A percentile compares a stretch with the other conserved stretches of the same genome.
These are phyloP conservation scores for Myrmecophaga tridactyla DNA, from an alignment of 2,113 vertebrate species.

Conservation along the genomic window DNA sequence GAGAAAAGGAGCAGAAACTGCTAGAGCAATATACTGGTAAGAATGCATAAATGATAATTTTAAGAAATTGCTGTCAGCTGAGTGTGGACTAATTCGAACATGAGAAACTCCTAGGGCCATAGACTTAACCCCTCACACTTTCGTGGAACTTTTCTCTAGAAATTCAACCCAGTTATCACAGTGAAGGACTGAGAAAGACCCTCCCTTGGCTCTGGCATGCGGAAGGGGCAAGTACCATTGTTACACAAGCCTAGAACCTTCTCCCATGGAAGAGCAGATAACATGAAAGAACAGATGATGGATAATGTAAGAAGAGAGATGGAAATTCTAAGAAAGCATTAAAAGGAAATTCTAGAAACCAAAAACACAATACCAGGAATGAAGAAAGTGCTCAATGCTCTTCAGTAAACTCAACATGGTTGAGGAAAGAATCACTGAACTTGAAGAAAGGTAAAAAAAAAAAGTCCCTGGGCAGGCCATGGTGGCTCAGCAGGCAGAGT, in stretches of 20 bases:
- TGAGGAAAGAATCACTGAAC: not conserved
- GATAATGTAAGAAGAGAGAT: not conserved
- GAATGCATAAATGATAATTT: not conserved
- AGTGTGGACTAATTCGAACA: not conserved
- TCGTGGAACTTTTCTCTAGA: not conserved
- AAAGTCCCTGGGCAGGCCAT: no score
- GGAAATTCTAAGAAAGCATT: not conserved
- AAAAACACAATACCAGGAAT: not conserved
- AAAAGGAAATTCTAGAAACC: not conserved
- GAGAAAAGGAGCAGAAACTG: not conserved
- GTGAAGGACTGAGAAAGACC: not conserved
- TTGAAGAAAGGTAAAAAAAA: not conserved
- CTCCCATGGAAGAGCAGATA: not conserved
- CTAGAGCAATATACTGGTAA: not conserved
- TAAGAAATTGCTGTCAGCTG: not conserved
- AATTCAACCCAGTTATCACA: not conserved
- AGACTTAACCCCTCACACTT: not conserved
- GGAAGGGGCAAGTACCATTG: not conserved
- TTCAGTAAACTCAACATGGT: not conserved
- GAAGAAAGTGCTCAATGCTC: not conserved
- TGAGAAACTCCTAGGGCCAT: not conserved
- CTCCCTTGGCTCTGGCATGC: not conserved
- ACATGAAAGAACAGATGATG: not conserved
- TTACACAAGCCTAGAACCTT: not conserved
- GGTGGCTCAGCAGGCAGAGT: no score